Evolutionary conservation across 2,888 invertebrate species (phyloP).

Genomic region (Euphydryas editha): DNA sequence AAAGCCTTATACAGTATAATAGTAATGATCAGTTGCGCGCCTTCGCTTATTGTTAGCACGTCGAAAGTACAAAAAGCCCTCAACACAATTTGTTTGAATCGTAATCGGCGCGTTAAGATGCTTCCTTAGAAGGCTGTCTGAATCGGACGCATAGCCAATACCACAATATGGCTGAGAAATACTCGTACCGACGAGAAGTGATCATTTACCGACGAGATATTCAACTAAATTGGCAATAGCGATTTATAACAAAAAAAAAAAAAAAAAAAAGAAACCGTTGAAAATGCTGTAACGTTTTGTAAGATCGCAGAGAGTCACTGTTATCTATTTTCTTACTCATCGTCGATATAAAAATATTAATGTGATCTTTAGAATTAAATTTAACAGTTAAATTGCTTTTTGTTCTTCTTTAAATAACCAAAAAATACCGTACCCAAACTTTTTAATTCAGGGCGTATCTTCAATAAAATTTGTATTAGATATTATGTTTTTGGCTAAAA

Average conservation of each 20-base stretch:
- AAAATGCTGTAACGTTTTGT: slow-evolving; percentile 77
- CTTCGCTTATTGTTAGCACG: slow-evolving; percentile 78
- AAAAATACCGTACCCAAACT: slow-evolving; percentile 53
- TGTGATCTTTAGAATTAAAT: slow-evolving; percentile 71
- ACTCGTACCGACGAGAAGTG: slow-evolving; percentile 72
- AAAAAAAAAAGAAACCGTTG: slow-evolving; percentile 75
- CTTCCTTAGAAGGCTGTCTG: slow-evolving; percentile 62
- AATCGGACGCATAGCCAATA: slow-evolving; percentile 59
- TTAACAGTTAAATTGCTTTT: slow-evolving; percentile 72
- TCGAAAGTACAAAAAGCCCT: slow-evolving; percentile 76
- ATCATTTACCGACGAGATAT: slow-evolving; percentile 72
- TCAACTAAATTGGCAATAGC: slow-evolving; percentile 71
- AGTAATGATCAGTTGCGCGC: slow-evolving; percentile 80
- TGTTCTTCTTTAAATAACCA: slow-evolving; percentile 44
- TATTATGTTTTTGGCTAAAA: slow-evolving; percentile 30
- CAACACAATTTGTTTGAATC: slow-evolving; percentile 77
- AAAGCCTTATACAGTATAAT: slow-evolving; percentile 81
- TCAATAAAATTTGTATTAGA: slow-evolving; percentile 15
- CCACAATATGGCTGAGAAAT: slow-evolving; percentile 65
- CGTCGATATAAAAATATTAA: slow-evolving; percentile 61
- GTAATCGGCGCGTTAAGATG: slow-evolving; percentile 70
- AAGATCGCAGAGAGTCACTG: slow-evolving; percentile 65
- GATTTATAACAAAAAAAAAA: slow-evolving; percentile 67
- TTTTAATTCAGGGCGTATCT: slow-evolving; percentile 36
- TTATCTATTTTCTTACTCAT: slow-evolving; percentile 58